Evolutionary conservation across 2,888 invertebrate genomes (phyloP), one percentile per base, ranked within the genome.

Genomic region (Erannis defoliaria): DNA sequence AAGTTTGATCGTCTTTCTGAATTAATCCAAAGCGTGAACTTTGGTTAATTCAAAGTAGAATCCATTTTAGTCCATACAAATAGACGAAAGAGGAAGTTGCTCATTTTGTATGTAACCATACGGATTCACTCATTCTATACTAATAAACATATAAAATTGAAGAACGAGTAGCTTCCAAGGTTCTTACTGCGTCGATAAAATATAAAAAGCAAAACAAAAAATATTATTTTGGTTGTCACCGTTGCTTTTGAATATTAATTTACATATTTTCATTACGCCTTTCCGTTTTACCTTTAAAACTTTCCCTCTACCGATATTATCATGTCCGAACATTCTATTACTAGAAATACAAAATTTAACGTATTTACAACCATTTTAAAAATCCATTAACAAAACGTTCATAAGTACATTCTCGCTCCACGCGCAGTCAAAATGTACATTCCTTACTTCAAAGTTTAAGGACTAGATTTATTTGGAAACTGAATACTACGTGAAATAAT

Each of bases 271-370:
- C 75, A 76, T 84, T 83, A 82, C 78, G 77, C 71, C 81, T 78
- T 82, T 77, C 70, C 78, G 12, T 60, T 55, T 61, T 50, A 50
- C 70, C 49, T 78, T 80, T 77, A 74, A 81, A 81, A 74, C 79
- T 81, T 80, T 78, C 80, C 74, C 66, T 81, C 89, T 89, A 90
- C 85, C 82, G 86, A 85, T 86, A 85, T 80, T 81, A 81, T 85
- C 84, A 67, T 80, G 82, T 84, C 85, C 88, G 74, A 90, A 90
- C 89, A 86, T 88, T 89, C 89, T 91, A 90, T 88, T 85, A 88
- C 92, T 93, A 93, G 88, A 88, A 92, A 92, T 93, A 93, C 91
- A 93, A 93, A 93, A 92, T 91, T 93, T 93, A 93, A 93, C 93
- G 93, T 93, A 93, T 93, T 90, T 93, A 93, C 93, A 93, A 90